Base-by-base conservation (phyloP, 2,888 invertebrate genomes). In the Tetrapedia diversipes region DNA sequence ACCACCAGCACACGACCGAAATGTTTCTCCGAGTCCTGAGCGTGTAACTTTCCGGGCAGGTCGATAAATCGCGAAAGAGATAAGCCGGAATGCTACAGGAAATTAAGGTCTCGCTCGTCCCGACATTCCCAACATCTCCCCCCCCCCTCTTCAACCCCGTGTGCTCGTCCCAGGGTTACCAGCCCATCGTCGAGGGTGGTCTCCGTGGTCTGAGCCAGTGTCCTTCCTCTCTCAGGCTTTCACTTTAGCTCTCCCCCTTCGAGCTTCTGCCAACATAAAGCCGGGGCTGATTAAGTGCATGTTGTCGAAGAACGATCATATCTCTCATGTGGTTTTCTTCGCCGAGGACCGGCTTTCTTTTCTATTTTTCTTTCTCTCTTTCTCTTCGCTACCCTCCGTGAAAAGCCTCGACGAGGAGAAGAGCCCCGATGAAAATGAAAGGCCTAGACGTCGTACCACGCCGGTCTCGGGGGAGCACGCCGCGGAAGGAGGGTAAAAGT, bases 31-130 rank as follows among this genome's bases (percentile, higher is more conserved):
- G 37, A 41, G 53, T 61, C 65, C 76, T 43, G 61, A 70, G 59
- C 64, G 65, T 53, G 77, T 59, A 82, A 81, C 53, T 83, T 85
- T 80, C 69, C 29, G 27, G 71, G 43, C 54, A 72, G 77, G 83
- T 84, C 84, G 79, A 86, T 88, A 85, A 86, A 88, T 87, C 84
- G 79, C 74, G 75, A 78, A 75, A 74, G 77, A 84, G 86, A 88
- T 87, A 87, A 87, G 84, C 78, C 81, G 71, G 74, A 77, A 78
- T 83, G 71, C 81, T 81, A 80, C 84, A 86, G 86, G 83, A 88
- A 87, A 88, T 88, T 86, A 88, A 88, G 86, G 83, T 86, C 83
- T 79, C 78, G 76, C 72, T 69, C 60, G 57, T 37, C 60, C 56
- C 75, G 66, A 69, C 72, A 45, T 59, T 59, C 22, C 51, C 56